These are phyloP conservation scores for Tyrannus savana DNA, from an alignment of 2,113 vertebrate species.

Conservation along the genomic window DNA sequence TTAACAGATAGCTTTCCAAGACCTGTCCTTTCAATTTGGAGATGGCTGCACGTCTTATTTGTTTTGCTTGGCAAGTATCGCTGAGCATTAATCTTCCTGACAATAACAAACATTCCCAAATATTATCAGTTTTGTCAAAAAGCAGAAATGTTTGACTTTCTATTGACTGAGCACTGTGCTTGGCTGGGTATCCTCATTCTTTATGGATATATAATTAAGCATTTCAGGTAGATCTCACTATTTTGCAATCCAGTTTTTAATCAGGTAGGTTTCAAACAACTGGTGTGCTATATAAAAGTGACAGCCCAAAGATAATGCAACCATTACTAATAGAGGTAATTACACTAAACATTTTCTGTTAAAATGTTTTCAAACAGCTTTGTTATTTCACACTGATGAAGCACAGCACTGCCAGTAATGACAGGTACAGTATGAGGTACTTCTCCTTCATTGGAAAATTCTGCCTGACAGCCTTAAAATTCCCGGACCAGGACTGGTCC, in stretches of 20 bases:
- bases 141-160: not conserved
- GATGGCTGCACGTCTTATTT: not conserved
- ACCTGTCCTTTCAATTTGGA: not conserved
- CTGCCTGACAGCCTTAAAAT: not conserved
- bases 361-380: not conserved
- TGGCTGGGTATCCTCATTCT: not conserved
- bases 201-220: not conserved
- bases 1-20: not conserved
- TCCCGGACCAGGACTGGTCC: not conserved
- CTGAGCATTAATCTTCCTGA: not conserved
- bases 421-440: not conserved
- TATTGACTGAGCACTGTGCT: not conserved
- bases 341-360: not conserved
- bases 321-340: not conserved
- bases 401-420: not conserved
- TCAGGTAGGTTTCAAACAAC: not conserved
- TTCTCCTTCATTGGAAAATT: not conserved
- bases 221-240: not conserved
- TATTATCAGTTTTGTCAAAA: not conserved
- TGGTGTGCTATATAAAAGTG: not conserved
- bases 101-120: not conserved
- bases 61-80: not conserved
- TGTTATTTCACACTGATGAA: not conserved
- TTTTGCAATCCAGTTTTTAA: not conserved
- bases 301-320: not conserved